Base-by-base conservation (phyloP, 2,888 invertebrate species). In the Arge pagana region DNA sequence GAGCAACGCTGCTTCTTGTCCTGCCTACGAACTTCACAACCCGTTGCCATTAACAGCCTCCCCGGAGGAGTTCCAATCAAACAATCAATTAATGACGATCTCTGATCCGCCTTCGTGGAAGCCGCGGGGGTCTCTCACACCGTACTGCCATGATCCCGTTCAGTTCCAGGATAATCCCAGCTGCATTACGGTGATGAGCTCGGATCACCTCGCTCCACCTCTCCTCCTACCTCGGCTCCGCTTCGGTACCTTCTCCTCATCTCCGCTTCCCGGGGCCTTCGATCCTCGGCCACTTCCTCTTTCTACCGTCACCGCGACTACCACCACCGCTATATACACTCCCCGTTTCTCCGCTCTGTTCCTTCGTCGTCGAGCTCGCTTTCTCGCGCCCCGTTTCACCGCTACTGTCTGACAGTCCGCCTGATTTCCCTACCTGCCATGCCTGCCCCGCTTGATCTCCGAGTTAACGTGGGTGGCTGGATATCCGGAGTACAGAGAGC, bases 111-210 rank as follows among this genome's bases (percentile, higher is more conserved):
- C 42, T 42, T 30, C 16, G 11, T 19, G 19, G 30, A 19, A 42
- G 42, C 42, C 42, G 30, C 19, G 28, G 30, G 24, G 30, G 18
- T 30, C 42, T 42, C 42, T 19, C 21, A 42, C 42, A 18, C 30
- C 26, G 15, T 40, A 31, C 31, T 26, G 31, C 33, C 50, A 35
- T 50, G 40, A 31, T 65, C 66, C 63, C 55, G 54, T 58, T 66
- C 61, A 61, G 62, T 66, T 63, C 58, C 64, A 60, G 69, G 68
- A 71, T 70, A 71, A 73, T 74, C 72, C 72, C 72, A 71, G 71
- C 68, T 73, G 72, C 75, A 75, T 75, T 74, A 74, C 68, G 68
- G 70, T 74, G 73, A 74, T 75, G 74, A 75, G 72, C 70, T 70
- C 65, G 63, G 64, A 57, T 62, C 62, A 62, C 49, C 43, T n/a